These are phyloP conservation scores for Chelonoidis abingdonii DNA, from an alignment of 2,113 vertebrate genomes.

Conservation along the genomic window DNA sequence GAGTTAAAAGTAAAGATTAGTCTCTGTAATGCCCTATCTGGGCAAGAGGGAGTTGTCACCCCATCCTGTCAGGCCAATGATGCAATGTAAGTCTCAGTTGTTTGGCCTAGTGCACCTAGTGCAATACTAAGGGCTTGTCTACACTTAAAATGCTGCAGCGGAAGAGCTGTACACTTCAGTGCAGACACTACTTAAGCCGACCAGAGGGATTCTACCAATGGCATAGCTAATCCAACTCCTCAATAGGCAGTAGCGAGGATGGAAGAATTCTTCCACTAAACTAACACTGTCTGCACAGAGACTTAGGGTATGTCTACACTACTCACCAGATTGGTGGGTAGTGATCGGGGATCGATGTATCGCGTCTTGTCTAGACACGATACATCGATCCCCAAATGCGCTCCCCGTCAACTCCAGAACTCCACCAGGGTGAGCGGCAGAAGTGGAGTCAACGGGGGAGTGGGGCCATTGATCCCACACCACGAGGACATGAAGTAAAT, in stretches of 20 bases:
- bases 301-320: background rate
- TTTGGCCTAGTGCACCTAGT: background rate
- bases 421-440: too few relatives aligned
- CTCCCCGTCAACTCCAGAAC: too few relatives aligned
- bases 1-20: background rate
- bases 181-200: background rate
- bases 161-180: background rate
- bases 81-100: background rate
- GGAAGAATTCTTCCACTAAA: background rate
- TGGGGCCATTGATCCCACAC: too few relatives aligned
- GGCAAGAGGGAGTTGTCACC: background rate
- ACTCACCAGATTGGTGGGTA: too few relatives aligned
- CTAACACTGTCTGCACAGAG: background rate
- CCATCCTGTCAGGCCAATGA: background rate
- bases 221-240: background rate
- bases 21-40: background rate
- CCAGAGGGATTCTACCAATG: background rate
- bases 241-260: background rate
- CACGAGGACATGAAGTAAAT: too few relatives aligned
- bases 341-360: too few relatives aligned
- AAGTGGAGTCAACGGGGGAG: too few relatives aligned
- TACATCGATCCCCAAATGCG: too few relatives aligned
- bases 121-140: background rate
- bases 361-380: too few relatives aligned
- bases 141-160: background rate